Evolutionary conservation across 2,888 invertebrate species (phyloP).

Genomic region (Boloria selene): DNA sequence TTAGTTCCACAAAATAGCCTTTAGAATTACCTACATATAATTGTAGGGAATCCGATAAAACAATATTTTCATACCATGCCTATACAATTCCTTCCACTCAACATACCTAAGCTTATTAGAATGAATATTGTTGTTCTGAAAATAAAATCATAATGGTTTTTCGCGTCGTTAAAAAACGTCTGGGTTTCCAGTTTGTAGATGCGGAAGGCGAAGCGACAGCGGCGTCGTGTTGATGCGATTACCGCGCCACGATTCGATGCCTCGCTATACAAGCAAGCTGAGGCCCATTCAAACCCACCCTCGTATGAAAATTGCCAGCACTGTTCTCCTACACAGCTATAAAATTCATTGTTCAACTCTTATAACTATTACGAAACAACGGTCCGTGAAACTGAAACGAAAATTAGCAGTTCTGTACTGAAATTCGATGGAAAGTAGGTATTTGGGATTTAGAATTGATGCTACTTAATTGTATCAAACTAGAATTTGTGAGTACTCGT

Average conservation of each 20-base stretch:
- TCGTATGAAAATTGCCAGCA: constrained; percentile 77
- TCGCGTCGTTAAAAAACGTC: constrained; percentile 72
- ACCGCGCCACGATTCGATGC: constrained; percentile 85
- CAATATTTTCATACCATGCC: not conserved
- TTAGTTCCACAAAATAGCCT: not conserved
- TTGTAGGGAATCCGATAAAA: constrained; percentile 14
- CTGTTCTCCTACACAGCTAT: constrained; percentile 70
- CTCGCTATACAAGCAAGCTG: constrained; percentile 77
- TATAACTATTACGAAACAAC: constrained; percentile 79
- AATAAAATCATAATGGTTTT: constrained; percentile 78
- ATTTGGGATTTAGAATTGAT: not conserved
- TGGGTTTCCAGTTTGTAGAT: constrained; percentile 50
- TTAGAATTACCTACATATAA: not conserved
- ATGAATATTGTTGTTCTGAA: constrained; percentile 64
- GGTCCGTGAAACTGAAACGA: constrained; percentile 67
- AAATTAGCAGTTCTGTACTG: constrained; percentile 34
- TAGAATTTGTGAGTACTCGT: not conserved
- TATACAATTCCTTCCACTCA: constrained; percentile 19
- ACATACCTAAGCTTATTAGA: constrained; percentile 61
- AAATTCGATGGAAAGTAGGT: constrained; percentile 15
- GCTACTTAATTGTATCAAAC: not conserved
- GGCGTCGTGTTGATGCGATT: constrained; percentile 84
- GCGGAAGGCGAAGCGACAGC: constrained; percentile 45
- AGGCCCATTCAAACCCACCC: constrained; percentile 68
- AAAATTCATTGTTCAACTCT: constrained; percentile 77